Evolutionary conservation across 2,888 invertebrate genomes (phyloP).

Genomic region (Cantharis lateralis): DNA sequence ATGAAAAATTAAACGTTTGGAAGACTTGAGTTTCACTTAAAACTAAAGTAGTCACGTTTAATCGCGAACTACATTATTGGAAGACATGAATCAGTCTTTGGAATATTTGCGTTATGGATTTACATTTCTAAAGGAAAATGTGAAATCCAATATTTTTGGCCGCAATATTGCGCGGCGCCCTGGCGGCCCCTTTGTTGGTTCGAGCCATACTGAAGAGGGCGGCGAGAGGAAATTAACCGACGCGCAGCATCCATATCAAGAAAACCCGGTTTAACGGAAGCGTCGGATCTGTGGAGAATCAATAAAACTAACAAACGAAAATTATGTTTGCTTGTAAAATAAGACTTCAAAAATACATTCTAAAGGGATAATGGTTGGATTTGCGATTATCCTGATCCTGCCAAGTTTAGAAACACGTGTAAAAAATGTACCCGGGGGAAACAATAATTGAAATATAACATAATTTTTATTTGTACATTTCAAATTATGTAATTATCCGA

Average conservation of each 20-base stretch:
- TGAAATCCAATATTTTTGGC: not conserved
- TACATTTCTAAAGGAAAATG: constrained; percentile 30
- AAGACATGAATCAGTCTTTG: constrained; percentile 60
- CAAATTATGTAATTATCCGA: too few species aligned
- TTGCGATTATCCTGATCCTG: not conserved
- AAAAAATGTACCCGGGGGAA: not conserved
- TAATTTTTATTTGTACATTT: not conserved
- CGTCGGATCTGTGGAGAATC: constrained; percentile 28
- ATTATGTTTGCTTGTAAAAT: not conserved
- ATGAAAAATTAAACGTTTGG: constrained; percentile 50
- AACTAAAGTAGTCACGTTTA: constrained; percentile 46
- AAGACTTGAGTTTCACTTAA: constrained; percentile 58
- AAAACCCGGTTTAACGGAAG: constrained; percentile 29
- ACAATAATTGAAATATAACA: not conserved
- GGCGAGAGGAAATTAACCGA: constrained; percentile 32
- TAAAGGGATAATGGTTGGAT: not conserved
- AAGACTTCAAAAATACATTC: not conserved
- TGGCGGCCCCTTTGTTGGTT: constrained; percentile 31
- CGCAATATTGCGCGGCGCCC: constrained; percentile 32
- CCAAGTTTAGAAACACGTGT: not conserved
- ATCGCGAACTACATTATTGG: constrained; percentile 44
- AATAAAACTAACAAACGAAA: constrained; percentile 19
- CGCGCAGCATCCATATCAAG: constrained; percentile 46
- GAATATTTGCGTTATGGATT: constrained; percentile 37
- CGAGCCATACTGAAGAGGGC: constrained; percentile 33